phyloP scores from a whole-genome alignment of 2,888 invertebrate genomes.

The Philereme transversata region DNA sequence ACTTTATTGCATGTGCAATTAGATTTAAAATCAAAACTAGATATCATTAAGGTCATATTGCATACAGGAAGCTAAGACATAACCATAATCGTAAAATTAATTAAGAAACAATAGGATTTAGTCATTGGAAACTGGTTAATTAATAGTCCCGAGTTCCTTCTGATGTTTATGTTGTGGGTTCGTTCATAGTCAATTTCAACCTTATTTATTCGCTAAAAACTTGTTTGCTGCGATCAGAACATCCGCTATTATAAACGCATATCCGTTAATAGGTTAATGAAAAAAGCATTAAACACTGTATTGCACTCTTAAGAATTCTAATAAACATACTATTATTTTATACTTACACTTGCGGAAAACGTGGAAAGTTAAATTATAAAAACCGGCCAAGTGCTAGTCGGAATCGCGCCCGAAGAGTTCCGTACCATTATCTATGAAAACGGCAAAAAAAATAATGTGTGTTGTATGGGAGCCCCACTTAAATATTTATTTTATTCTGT shows the following conservation, averaged over 20 bases:
- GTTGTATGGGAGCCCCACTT: too few species aligned
- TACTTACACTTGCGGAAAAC: too few species aligned
- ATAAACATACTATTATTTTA: too few species aligned
- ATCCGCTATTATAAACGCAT: conserved; percentile 16
- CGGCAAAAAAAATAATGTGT: too few species aligned
- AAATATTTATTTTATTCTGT: too few species aligned
- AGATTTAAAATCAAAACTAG: conserved; percentile 27
- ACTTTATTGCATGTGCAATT: conserved; percentile 25
- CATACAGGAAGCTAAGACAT: conserved; percentile 29
- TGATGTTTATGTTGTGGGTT: conserved; percentile 22
- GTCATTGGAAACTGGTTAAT: conserved; percentile 35
- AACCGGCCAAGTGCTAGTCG: too few species aligned
- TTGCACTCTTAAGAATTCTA: too few species aligned
- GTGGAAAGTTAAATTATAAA: too few species aligned
- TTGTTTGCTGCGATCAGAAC: conserved; percentile 14
- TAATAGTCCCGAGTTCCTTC: conserved; percentile 31
- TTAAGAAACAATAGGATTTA: conserved; percentile 50
- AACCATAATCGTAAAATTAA: conserved; percentile 43
- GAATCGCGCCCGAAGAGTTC: too few species aligned
- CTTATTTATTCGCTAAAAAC: conserved; percentile 15
- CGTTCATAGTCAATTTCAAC: conserved; percentile 20
- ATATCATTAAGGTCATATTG: conserved; percentile 21
- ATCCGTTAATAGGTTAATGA: conserved; percentile 15
- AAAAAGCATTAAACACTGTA: conserved; percentile 9
- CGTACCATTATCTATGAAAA: too few species aligned